These are phyloP conservation scores for Dermatemys mawii DNA, from an alignment of 2,113 vertebrate genomes.

Conservation along the genomic window DNA sequence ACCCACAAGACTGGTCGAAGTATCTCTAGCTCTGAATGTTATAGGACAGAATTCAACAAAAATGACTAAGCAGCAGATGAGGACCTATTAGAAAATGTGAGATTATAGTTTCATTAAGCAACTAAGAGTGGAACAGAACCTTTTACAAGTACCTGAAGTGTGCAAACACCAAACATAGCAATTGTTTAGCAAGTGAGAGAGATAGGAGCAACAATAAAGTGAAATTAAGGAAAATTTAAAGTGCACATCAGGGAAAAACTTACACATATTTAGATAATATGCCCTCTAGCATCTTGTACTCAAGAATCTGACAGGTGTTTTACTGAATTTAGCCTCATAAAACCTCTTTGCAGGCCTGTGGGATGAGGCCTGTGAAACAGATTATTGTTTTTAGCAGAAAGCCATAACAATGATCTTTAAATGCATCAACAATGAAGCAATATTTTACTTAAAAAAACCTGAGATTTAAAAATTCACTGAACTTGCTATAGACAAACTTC, in stretches of 20 bases:
- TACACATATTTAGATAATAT: neutral
- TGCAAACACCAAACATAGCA: neutral
- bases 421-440: neutral
- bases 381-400: neutral
- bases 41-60: neutral
- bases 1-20: neutral
- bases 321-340: neutral
- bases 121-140: neutral
- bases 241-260: neutral
- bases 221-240: neutral
- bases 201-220: neutral
- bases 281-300: neutral
- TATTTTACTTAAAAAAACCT: neutral
- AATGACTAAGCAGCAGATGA: neutral
- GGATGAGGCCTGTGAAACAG: neutral
- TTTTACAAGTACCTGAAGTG: neutral
- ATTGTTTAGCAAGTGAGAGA: neutral
- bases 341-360: neutral
- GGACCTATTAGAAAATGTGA: neutral
- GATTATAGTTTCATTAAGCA: neutral
- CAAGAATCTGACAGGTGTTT: neutral
- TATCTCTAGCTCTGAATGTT: neutral
- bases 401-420: neutral
- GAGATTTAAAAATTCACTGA: neutral
- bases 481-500: neutral